Evolutionary conservation across 2,888 invertebrate genomes (phyloP).

Genomic region (Anagyrus pseudococci): DNA sequence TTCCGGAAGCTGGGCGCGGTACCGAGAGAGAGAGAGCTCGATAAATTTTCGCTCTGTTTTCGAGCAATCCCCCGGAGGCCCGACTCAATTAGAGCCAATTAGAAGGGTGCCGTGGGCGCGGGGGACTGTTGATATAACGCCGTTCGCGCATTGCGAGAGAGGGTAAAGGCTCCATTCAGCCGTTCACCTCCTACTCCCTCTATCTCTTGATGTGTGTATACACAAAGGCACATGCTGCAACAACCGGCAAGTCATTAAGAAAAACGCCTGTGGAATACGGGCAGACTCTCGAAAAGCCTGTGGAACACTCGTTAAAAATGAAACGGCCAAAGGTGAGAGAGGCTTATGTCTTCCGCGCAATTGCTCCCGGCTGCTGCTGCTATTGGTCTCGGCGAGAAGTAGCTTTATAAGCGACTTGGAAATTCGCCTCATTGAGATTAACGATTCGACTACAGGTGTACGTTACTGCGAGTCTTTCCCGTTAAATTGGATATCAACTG

Average conservation of each 20-base stretch:
- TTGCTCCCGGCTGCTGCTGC: not conserved
- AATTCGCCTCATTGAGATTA: not conserved
- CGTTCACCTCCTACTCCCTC: no score
- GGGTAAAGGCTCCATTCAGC: no score
- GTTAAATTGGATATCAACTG: no score
- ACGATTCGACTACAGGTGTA: no score
- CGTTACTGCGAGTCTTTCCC: no score
- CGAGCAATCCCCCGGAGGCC: slow-evolving; percentile 37
- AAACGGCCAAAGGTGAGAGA: not conserved
- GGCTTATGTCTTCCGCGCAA: slow-evolving; percentile 2
- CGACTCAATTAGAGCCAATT: slow-evolving; percentile 41
- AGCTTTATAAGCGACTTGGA: not conserved
- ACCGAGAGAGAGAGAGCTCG: slow-evolving; percentile 21
- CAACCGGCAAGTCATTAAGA: slow-evolving; percentile 34
- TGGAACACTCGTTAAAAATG: slow-evolving; percentile 28
- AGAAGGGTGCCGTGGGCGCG: slow-evolving; percentile 29
- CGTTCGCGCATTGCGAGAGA: not conserved
- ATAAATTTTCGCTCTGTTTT: slow-evolving; percentile 40
- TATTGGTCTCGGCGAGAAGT: no score
- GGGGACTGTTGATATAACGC: slow-evolving; percentile 39
- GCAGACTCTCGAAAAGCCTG: not conserved
- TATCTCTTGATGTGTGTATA: not conserved
- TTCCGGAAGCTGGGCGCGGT: slow-evolving; percentile 21
- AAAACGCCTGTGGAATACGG: slow-evolving; percentile 25
- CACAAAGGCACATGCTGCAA: no score